Evolutionary conservation across 2,797 vertebrate species (phyloP), one percentile per base, ranked within the genome.

Genomic region (Phoxinus dragarum): DNA sequence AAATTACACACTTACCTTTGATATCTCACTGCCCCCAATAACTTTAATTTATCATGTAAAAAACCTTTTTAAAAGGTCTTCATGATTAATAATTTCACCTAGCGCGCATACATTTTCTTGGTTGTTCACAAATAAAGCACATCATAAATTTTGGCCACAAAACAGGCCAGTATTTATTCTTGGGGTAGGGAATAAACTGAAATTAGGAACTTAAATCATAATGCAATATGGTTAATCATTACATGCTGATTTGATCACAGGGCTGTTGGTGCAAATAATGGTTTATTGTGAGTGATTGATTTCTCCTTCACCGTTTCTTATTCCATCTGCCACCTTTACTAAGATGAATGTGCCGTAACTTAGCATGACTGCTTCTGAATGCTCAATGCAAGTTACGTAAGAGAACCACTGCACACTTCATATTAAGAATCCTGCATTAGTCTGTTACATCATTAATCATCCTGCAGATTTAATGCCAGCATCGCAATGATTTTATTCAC

Each of bases 291-390:
- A 40, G 61, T 42, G 89, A 89, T 90, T 86, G 85, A 90, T 93
- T 93, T 92, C 91, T 90, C 92, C 93, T 90, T 75, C 82, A 94
- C 91, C 89, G 86, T 89, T 89, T 93, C 90, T 93, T 92, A 86
- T 79, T 91, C 91, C 90, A 89, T 91, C 90, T 92, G 91, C 88
- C 90, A 80, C 79, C 87, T 86, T 90, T 90, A 79, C 88, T 89
- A 90, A 88, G 92, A 88, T 88, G 89, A 91, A 72, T 90, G 88
- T 76, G 77, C 84, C 61, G 88, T 88, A 88, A 86, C 84, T 74
- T 92, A 91, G 94, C 94, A 94, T 94, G 93, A 92, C 86, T 86
- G 90, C 87, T 85, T 87, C 89, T 91, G 92, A 91, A 92, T 92
- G 90, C 92, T 90, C 91, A 88, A 91, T 84, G 89, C 10, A 84